A percentile compares a stretch with the other conserved stretches of the same genome.
Conservation (phyloP, 2,797 vertebrate species). For the Huso huso region DNA sequence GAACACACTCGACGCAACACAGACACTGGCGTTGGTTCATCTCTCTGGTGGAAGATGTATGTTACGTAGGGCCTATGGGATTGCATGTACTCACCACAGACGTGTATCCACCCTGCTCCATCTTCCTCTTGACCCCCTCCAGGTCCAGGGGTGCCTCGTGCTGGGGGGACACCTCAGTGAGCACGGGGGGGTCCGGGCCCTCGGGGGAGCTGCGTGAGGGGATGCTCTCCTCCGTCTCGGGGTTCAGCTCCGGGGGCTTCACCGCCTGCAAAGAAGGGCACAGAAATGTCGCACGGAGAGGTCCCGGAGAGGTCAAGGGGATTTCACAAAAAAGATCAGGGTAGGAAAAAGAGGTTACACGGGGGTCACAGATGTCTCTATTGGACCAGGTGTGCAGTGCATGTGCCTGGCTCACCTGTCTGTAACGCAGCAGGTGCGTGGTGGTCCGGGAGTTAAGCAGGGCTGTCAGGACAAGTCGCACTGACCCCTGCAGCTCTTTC, state of each 20-base stretch:
- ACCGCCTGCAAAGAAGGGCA: conserved; percentile 56
- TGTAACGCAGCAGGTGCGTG: conserved; percentile 85
- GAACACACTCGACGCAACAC: too few species aligned
- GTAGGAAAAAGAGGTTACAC: neutral
- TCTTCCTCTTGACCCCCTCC: conserved; percentile 87
- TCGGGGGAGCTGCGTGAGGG: conserved; percentile 90
- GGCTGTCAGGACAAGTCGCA: conserved; percentile 82
- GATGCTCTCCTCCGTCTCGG: conserved; percentile 91
- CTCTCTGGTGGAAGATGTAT: too few species aligned
- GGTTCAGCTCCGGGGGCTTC: conserved; percentile 94
- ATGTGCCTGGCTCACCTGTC: conserved; percentile 66
- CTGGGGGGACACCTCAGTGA: conserved; percentile 80
- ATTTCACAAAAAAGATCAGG: too few species aligned
- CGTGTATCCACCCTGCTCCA: conserved; percentile 77
- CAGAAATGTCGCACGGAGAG: neutral
- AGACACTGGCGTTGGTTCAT: too few species aligned
- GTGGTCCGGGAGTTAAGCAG: conserved; percentile 90
- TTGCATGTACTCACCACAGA: conserved; percentile 71
- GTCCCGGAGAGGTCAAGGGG: neutral
- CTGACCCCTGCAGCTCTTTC: conserved; percentile 78
- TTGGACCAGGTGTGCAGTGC: neutral
- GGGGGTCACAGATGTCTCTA: neutral
- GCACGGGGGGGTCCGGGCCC: conserved; percentile 87
- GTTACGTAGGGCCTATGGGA: too few species aligned
- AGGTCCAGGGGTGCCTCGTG: conserved; percentile 82